These are phyloP conservation scores for Perca flavescens DNA, from an alignment of 2,113 vertebrate genomes.

Conservation along the genomic window DNA sequence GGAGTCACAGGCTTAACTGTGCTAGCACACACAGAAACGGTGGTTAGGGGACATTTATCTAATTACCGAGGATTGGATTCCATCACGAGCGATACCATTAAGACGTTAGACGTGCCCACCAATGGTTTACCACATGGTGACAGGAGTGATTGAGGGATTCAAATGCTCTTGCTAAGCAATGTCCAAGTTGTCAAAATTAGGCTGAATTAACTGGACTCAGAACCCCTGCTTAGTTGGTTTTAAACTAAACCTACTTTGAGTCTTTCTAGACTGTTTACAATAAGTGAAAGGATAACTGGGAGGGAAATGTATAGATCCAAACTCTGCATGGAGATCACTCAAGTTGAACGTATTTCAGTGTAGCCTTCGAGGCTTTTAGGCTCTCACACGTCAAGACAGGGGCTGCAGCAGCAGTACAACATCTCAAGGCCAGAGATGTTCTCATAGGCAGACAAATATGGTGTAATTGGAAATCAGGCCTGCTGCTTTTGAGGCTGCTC, in stretches of 20 bases:
- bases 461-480: constrained; percentile 60
- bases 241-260: constrained; percentile 20
- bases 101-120: constrained; percentile 53
- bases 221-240: constrained; percentile 18
- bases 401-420: background rate
- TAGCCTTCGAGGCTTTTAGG: constrained; percentile 4
- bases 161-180: constrained; percentile 22
- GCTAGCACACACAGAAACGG: constrained; percentile 26
- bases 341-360: constrained; percentile 16
- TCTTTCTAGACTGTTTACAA: constrained; percentile 31
- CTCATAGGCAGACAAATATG: constrained; percentile 21
- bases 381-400: constrained; percentile 21
- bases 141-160: constrained; percentile 35
- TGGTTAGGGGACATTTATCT: constrained; percentile 56
- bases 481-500: constrained; percentile 49
- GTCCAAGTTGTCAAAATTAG: constrained; percentile 43
- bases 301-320: constrained; percentile 30
- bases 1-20: constrained; percentile 40
- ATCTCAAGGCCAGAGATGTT: constrained; percentile 35
- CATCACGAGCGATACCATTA: constrained; percentile 44
- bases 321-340: constrained; percentile 20
- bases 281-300: constrained; percentile 19
- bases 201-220: constrained; percentile 32
- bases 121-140: constrained; percentile 54
- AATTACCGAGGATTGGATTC: constrained; percentile 61